These are phyloP conservation scores for Scolopax bukidnonensis DNA, from an alignment of 2,797 vertebrate species.

Conservation along the genomic window DNA sequence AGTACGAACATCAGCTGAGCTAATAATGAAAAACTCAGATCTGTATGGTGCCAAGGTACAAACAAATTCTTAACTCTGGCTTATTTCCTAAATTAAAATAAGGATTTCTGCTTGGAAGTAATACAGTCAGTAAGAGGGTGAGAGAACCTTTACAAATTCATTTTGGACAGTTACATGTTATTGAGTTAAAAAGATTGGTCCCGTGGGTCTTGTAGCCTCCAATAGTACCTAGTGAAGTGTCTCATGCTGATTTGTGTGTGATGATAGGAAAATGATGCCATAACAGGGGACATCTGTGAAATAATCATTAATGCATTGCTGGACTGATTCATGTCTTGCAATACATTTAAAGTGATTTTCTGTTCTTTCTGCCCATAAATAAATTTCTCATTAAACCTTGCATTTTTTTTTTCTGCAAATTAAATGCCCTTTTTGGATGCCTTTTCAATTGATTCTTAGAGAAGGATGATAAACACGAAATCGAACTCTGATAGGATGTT, in stretches of 20 bases:
- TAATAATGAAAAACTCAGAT: conserved; percentile 93
- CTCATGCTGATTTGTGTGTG: not conserved
- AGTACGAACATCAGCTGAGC: conserved; percentile 85
- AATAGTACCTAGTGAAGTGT: not conserved
- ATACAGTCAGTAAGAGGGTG: not conserved
- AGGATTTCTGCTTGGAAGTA: not conserved
- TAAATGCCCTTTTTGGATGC: not conserved
- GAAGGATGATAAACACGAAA: not conserved
- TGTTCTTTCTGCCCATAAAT: not conserved
- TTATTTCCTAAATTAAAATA: not conserved
- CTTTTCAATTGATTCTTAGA: not conserved
- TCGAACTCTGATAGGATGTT: not conserved
- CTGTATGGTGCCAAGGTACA: conserved; percentile 93
- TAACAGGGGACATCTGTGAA: not conserved
- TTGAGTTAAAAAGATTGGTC: not conserved
- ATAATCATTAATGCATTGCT: not conserved
- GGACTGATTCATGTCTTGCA: not conserved
- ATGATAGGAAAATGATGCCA: not conserved
- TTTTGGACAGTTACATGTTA: not conserved
- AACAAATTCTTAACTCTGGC: not conserved
- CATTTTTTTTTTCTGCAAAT: not conserved
- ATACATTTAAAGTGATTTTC: not conserved
- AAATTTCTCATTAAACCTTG: not conserved
- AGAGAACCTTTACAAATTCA: not conserved
- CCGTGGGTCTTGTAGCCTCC: not conserved